These are phyloP conservation scores for Grapholita molesta DNA, from an alignment of 1,140 invertebrate genomes.

Conservation along the genomic window DNA sequence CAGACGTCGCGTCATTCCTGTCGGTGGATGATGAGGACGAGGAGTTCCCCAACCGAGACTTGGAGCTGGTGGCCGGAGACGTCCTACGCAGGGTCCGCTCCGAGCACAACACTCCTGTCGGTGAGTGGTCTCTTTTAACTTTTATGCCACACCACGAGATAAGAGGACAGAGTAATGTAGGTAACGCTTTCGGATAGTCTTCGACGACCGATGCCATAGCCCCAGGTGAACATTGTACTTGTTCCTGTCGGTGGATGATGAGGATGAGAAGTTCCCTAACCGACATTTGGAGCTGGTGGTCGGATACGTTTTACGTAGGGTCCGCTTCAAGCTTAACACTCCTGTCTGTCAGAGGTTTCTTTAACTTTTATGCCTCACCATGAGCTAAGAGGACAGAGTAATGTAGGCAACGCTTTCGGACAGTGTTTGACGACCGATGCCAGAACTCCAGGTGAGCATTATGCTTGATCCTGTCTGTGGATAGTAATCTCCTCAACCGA, in stretches of 20 bases:
- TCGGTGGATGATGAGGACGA: slow-evolving; percentile 81
- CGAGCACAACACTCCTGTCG: slow-evolving; percentile 82
- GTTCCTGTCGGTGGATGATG: slow-evolving; percentile 80
- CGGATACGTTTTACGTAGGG: slow-evolving; percentile 84
- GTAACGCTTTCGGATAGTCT: not conserved
- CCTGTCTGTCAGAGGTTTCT: no score
- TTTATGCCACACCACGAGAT: not conserved
- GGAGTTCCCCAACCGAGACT: slow-evolving; percentile 81
- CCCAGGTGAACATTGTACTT: slow-evolving; percentile 79
- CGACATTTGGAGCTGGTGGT: slow-evolving; percentile 86
- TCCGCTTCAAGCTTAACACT: slow-evolving; percentile 83
- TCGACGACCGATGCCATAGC: slow-evolving; percentile 68
- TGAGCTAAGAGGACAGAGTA: no score
- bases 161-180: not conserved
- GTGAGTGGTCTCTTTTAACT: slow-evolving; percentile 61
- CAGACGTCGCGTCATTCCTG: slow-evolving; percentile 88
- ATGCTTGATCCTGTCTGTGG: slow-evolving; percentile 81
- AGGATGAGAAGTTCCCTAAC: slow-evolving; percentile 31
- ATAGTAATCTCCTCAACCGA: slow-evolving; percentile 81
- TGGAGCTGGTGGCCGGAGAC: slow-evolving; percentile 86
- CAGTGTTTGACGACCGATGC: no score
- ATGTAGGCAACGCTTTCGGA: no score
- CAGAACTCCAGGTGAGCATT: slow-evolving; percentile 81
- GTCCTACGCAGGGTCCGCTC: slow-evolving; percentile 84
- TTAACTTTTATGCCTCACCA: no score